Percentiles rank a stretch among this genome's conserved stretches.
Conservation (phyloP, 2,888 invertebrate species). For the Microctonus hyperodae region DNA sequence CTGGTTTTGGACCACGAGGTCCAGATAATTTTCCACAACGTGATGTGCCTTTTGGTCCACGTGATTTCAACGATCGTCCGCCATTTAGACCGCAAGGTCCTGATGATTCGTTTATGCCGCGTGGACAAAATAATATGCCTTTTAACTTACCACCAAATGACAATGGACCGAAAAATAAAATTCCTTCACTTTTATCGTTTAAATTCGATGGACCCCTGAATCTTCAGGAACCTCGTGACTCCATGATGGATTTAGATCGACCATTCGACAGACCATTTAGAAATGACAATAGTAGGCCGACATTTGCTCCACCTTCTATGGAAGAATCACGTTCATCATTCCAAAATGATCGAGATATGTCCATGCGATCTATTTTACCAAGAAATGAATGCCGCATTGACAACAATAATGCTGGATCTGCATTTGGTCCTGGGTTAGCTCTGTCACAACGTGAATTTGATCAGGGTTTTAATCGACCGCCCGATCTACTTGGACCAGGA, state of each 20-base stretch:
- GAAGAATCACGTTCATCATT: too few species aligned
- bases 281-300: conserved; percentile 25
- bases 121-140: conserved; percentile 31
- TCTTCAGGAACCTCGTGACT: conserved; percentile 6
- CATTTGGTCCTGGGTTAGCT: not conserved
- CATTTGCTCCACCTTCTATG: conserved; percentile 30
- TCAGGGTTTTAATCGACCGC: not conserved
- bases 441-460: not conserved
- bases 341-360: not conserved
- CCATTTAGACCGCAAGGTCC: conserved; percentile 14
- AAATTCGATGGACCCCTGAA: conserved; percentile 39
- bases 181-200: conserved; percentile 45
- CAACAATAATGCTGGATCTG: conserved; percentile 8
- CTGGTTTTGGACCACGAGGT: conserved; percentile 33
- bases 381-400: conserved; percentile 26
- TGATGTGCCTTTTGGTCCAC: conserved; percentile 23
- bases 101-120: conserved; percentile 7
- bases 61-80: conserved; percentile 5
- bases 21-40: conserved; percentile 30
- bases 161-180: conserved; percentile 27
- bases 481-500: not conserved
- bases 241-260: conserved; percentile 24
- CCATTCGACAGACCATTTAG: conserved; percentile 30
- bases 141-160: conserved; percentile 22
- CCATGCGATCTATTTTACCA: conserved; percentile 22